Evolutionary conservation across 1,140 invertebrate genomes (phyloP).

Genomic region (Halyomorpha halys): DNA sequence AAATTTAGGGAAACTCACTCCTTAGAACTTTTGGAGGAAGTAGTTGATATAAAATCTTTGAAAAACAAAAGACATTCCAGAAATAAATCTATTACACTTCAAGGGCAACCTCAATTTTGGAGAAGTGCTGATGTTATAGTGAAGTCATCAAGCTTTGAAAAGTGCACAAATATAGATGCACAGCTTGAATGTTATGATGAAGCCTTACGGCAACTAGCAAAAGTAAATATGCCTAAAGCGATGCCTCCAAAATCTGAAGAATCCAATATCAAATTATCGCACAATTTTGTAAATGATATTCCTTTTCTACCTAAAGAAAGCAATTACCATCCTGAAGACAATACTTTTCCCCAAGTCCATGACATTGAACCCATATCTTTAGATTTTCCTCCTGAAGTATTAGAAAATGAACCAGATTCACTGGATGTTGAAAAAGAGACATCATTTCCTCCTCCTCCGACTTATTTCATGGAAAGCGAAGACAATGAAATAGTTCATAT

Average conservation of each 20-base stretch:
- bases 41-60: constrained; percentile 1
- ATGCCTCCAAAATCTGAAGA: constrained; percentile 15
- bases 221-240: constrained; percentile 23
- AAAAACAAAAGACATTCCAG: constrained; percentile 28
- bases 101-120: constrained; percentile 28
- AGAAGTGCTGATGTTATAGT: constrained; percentile 28
- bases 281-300: too few relatives aligned
- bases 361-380: constrained; percentile 8
- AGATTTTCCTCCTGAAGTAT: constrained; percentile 15
- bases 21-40: constrained; percentile 28
- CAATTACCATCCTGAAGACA: background rate
- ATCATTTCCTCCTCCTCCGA: constrained; percentile 25
- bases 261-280: background rate
- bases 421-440: constrained; percentile 20
- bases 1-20: constrained; percentile 31
- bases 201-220: constrained; percentile 32
- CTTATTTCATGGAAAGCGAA: constrained; percentile 24
- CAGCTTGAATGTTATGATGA: constrained; percentile 34
- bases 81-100: constrained; percentile 29
- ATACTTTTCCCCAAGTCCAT: constrained; percentile 5
- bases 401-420: constrained; percentile 25
- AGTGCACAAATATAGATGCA: constrained; percentile 31
- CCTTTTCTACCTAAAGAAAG: background rate
- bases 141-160: constrained; percentile 21
- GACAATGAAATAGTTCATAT: constrained; percentile 22